Percentiles rank a stretch among this genome's conserved stretches.
phyloP scores from a whole-genome alignment of 1,140 invertebrate genomes.

The Vanessa atalanta region DNA sequence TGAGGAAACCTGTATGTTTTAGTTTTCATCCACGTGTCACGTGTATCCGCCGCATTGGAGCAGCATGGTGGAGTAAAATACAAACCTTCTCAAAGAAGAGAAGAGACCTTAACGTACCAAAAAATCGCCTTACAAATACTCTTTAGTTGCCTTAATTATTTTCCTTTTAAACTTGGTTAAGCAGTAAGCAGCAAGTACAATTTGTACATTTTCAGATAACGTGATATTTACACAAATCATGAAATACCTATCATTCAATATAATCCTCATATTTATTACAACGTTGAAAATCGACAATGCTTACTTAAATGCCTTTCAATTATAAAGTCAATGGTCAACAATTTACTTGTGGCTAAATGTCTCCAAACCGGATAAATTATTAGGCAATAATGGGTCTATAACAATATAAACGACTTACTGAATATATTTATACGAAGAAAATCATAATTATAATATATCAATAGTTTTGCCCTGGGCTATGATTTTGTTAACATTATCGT shows the following conservation, averaged over 20 bases:
- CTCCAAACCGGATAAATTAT: conserved; percentile 3
- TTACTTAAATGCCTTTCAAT: conserved; percentile 14
- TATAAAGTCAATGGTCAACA: conserved; percentile 15
- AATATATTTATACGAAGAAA: neutral
- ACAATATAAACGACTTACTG: conserved; percentile 13
- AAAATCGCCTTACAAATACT: no score
- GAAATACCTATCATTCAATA: neutral
- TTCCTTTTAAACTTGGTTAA: neutral
- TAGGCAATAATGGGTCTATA: conserved; percentile 7
- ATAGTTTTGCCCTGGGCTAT: conserved; percentile 5
- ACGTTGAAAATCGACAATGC: conserved; percentile 9
- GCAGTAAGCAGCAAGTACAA: neutral
- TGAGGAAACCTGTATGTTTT: no score
- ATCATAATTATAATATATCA: conserved; percentile 8
- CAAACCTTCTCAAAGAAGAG: no score
- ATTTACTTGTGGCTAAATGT: conserved; percentile 3
- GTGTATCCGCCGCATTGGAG: no score
- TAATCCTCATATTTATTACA: conserved; percentile 19
- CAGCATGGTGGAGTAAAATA: no score
- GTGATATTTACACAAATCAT: neutral
- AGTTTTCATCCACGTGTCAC: no score
- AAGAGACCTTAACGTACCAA: no score
- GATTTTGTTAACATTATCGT: conserved; percentile 6
- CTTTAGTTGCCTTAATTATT: no score
- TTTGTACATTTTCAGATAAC: neutral